Evolutionary conservation across 1,140 invertebrate genomes (phyloP).

Genomic region (Bemisia tabaci): DNA sequence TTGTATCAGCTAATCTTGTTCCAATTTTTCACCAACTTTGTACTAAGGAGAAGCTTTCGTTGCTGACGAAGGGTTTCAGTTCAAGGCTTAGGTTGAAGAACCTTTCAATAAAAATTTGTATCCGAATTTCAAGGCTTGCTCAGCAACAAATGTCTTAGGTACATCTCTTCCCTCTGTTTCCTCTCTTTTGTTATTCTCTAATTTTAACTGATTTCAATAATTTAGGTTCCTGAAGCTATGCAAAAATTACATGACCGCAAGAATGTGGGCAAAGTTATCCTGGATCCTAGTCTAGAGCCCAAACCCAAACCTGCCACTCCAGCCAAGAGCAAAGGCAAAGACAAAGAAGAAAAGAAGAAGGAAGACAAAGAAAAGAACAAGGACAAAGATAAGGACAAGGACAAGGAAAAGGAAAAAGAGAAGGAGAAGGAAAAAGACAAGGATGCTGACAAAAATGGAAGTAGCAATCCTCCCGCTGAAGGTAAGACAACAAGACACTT

Average conservation of each 20-base stretch:
- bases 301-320: conserved; percentile 62
- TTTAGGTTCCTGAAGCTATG: conserved; percentile 70
- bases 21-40: too few relatives aligned
- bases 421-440: not conserved
- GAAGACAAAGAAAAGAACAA: conserved; percentile 42
- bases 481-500: too few relatives aligned
- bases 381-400: conserved; percentile 17
- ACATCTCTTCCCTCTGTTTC: too few relatives aligned
- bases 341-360: conserved; percentile 43
- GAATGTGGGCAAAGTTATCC: conserved; percentile 75
- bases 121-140: too few relatives aligned
- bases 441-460: not conserved
- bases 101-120: too few relatives aligned
- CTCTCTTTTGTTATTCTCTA: too few relatives aligned
- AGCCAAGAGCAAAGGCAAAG: conserved; percentile 45
- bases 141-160: too few relatives aligned
- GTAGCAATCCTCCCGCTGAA: not conserved
- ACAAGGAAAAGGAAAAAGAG: conserved; percentile 9
- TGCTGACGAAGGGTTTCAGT: too few relatives aligned
- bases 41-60: too few relatives aligned
- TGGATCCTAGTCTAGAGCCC: conserved; percentile 63
- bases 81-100: too few relatives aligned
- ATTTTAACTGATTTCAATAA: too few relatives aligned
- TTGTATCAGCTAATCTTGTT: too few relatives aligned
- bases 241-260: conserved; percentile 83